Evolutionary conservation across 2,113 vertebrate genomes (phyloP), one percentile per base, ranked within the genome.

Genomic region (Carassius auratus): DNA sequence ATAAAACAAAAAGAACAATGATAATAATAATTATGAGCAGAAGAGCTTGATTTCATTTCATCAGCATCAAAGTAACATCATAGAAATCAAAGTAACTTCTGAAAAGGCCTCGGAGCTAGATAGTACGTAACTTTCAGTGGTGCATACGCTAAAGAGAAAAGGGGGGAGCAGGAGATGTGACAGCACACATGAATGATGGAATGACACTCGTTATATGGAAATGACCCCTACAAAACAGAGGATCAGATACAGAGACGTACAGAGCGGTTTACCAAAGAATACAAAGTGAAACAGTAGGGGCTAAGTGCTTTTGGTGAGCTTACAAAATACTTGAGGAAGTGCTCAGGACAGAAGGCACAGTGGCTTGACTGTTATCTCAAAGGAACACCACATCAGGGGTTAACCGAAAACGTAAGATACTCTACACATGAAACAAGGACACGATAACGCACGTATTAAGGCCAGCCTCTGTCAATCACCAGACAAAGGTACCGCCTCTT

Each of bases 321-420:
- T 94, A 94, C 92, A 94, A 93, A 94, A 93, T 92, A 94, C 92
- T 93, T 91, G 92, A 95, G 94, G 94, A 95, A 94, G 95, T 95
- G 94, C 93, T 93, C 93, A 91, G 94, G 93, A 95, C 94, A 93
- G 93, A 95, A 95, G 95, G 95, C 95, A 95, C 95, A 88, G 93
- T 94, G 94, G 95, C 92, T 88, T 93, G 91, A 94, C 93, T 93
- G 92, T 92, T 92, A 91, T 92, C 91, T 93, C 93, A 90, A 91
- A 91, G 90, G 92, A 21, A 93, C 93, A 94, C 93, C 94, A 94
- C 91, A 90, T 81, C 89, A 92, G 91, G 92, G 92, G 93, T 91
- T 90, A 93, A 93, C 90, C 85, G 90, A 45, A 45, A 8, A 9
- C 42, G 3, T 45, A 10, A 45, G 42, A 93, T 94, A 94, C 91